Evolutionary conservation across 2,888 invertebrate species (phyloP).

Genomic region (Apamea epomidion): DNA sequence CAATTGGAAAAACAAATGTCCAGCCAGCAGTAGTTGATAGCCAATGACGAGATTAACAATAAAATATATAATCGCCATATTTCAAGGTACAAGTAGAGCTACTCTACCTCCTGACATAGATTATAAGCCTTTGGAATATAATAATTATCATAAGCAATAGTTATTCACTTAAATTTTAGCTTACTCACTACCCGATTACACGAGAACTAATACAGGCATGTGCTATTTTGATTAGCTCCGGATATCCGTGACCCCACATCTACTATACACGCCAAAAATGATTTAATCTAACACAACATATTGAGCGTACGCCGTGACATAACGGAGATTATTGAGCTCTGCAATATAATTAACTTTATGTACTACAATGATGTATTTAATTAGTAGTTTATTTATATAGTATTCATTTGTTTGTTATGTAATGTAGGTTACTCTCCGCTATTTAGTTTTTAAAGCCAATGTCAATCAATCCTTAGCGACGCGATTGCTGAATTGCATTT

Average conservation of each 20-base stretch:
- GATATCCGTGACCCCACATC: conserved; percentile 57
- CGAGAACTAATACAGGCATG: conserved; percentile 12
- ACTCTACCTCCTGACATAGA: too few species aligned
- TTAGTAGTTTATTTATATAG: conserved; percentile 53
- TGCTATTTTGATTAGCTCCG: conserved; percentile 44
- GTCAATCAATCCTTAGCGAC: too few species aligned
- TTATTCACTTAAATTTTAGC: conserved; percentile 24
- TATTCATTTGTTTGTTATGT: conserved; percentile 38
- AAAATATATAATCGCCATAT: too few species aligned
- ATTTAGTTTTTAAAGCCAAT: neutral
- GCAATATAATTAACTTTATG: conserved; percentile 59
- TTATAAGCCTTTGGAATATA: too few species aligned
- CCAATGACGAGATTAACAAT: too few species aligned
- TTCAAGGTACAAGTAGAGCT: too few species aligned
- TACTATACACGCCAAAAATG: conserved; percentile 20
- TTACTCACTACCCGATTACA: conserved; percentile 13
- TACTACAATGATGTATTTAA: conserved; percentile 58
- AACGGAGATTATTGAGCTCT: conserved; percentile 53
- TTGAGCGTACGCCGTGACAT: conserved; percentile 47
- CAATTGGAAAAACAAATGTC: too few species aligned
- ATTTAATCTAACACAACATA: conserved; percentile 38
- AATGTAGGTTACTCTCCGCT: conserved; percentile 9
- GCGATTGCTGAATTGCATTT: too few species aligned
- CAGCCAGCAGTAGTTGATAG: too few species aligned
- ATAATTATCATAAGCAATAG: too few species aligned